Evolutionary conservation across 2,888 invertebrate genomes (phyloP).

Genomic region (Ochropleura plecta): DNA sequence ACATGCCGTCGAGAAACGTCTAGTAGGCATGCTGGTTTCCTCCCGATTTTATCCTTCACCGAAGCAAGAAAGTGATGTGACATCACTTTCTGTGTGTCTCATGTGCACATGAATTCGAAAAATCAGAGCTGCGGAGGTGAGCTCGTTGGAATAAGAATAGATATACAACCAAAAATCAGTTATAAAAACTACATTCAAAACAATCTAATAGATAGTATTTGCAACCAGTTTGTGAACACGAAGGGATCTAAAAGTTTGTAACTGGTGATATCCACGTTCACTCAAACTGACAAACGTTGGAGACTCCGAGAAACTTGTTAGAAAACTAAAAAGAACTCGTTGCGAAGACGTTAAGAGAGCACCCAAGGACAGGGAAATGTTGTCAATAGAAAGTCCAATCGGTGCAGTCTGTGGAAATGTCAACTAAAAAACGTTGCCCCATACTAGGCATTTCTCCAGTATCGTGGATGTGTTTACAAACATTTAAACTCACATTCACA

Average conservation of each 20-base stretch:
- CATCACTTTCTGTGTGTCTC: no score
- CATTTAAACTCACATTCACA: no score
- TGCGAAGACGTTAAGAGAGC: slow-evolving; percentile 79
- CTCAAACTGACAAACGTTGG: slow-evolving; percentile 86
- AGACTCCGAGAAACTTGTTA: slow-evolving; percentile 85
- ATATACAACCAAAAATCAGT: neutral
- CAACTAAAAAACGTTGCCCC: no score
- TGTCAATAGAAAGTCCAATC: slow-evolving; percentile 30
- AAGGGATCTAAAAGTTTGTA: slow-evolving; percentile 77
- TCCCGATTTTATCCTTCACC: no score
- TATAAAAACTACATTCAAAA: slow-evolving; percentile 20
- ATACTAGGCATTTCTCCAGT: no score
- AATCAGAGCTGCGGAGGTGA: no score
- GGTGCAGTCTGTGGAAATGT: slow-evolving; percentile 3
- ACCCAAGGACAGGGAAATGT: slow-evolving; percentile 15
- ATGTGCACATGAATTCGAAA: no score
- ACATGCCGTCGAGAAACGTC: no score
- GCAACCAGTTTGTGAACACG: slow-evolving; percentile 64
- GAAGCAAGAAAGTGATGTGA: no score
- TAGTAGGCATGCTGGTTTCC: no score
- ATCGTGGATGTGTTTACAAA: no score
- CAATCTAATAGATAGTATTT: slow-evolving; percentile 34
- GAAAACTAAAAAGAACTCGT: slow-evolving; percentile 87
- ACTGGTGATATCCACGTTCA: slow-evolving; percentile 83
- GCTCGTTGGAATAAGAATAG: no score